Evolutionary conservation across 2,888 invertebrate species (phyloP).

Genomic region (Punctoribates punctum): DNA sequence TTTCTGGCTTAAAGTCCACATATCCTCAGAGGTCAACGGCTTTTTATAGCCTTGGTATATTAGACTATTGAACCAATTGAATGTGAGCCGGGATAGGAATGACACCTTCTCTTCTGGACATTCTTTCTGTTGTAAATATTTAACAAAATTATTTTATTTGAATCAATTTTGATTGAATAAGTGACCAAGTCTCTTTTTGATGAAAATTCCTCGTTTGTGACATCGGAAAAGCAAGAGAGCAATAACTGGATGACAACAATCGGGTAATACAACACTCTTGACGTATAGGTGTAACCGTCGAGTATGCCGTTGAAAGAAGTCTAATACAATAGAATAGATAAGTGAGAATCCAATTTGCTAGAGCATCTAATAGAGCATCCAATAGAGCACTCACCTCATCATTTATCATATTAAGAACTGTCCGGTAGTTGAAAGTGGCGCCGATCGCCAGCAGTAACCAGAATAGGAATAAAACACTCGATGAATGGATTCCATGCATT

Average conservation of each 20-base stretch:
- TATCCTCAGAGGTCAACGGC: slow-evolving; percentile 39
- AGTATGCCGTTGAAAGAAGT: not conserved
- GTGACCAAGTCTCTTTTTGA: not conserved
- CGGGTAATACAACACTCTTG: slow-evolving; percentile 67
- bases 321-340: not conserved
- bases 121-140: not conserved
- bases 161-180: not conserved
- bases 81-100: slow-evolving; percentile 41
- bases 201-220: not conserved
- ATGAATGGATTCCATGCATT: slow-evolving; percentile 78
- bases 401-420: slow-evolving; percentile 56
- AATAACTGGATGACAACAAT: slow-evolving; percentile 67
- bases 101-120: slow-evolving; percentile 36
- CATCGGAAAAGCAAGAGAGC: slow-evolving; percentile 74
- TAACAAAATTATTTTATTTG: too few relatives aligned
- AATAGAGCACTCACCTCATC: not conserved
- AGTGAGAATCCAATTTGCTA: not conserved
- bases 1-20: slow-evolving; percentile 21
- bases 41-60: slow-evolving; percentile 40
- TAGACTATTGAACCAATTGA: slow-evolving; percentile 42
- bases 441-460: slow-evolving; percentile 75
- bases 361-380: too few relatives aligned
- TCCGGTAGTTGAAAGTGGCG: slow-evolving; percentile 70
- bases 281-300: slow-evolving; percentile 34
- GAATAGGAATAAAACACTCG: slow-evolving; percentile 84